A percentile compares a stretch with the other conserved stretches of the same genome.
Evolutionary conservation across 2,113 vertebrate genomes (phyloP).

Genomic region (Anguilla rostrata): DNA sequence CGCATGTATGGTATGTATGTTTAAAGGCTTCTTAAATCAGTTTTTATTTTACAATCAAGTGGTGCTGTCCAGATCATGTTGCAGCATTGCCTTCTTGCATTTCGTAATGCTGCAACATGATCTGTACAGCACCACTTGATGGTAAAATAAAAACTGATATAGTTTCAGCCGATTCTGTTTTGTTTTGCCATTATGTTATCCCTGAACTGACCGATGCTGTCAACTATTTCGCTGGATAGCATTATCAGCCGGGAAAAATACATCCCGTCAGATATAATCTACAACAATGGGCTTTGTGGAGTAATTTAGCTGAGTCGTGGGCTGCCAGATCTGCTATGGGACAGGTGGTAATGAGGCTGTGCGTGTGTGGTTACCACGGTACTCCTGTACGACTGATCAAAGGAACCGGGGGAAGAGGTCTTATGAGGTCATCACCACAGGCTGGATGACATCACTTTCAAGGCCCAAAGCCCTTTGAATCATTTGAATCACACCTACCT

Average conservation of each 20-base stretch:
- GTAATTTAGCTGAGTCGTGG: neutral
- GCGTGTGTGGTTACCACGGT: neutral
- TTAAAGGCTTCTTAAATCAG: too few relatives aligned
- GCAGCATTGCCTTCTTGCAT: too few relatives aligned
- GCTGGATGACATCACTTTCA: neutral
- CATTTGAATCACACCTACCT: too few relatives aligned
- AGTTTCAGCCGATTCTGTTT: neutral
- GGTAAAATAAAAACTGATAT: neutral
- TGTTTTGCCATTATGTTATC: neutral
- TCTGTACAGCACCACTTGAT: neutral
- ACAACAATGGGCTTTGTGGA: neutral
- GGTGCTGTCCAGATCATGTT: too few relatives aligned
- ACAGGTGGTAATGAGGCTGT: neutral
- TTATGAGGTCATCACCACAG: neutral
- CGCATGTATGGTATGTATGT: too few relatives aligned
- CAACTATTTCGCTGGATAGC: slow-evolving; percentile 5
- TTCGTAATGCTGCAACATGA: neutral
- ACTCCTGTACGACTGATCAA: neutral
- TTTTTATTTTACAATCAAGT: too few relatives aligned
- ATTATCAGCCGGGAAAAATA: neutral
- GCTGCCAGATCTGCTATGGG: neutral
- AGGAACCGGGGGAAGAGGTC: neutral
- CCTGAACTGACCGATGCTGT: neutral
- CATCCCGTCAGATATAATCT: neutral
- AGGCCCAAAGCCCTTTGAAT: too few relatives aligned